phyloP scores from a whole-genome alignment of 53 echinoderm and acorn worm species.

The Henricia sp. region DNA sequence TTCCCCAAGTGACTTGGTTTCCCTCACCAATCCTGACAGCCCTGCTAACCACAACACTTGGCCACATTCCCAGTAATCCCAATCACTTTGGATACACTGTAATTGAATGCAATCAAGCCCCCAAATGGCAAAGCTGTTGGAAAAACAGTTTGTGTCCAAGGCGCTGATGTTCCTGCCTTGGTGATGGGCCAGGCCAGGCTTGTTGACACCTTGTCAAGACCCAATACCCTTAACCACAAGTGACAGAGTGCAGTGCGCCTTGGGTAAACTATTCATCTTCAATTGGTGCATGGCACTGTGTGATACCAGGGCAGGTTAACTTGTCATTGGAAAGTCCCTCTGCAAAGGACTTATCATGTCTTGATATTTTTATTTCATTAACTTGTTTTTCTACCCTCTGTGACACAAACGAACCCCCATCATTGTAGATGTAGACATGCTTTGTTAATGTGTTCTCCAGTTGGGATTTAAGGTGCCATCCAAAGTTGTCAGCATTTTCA shows the following conservation, averaged over 20 bases:
- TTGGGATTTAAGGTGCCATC: too few species aligned
- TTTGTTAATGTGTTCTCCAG: too few species aligned
- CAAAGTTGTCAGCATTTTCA: too few species aligned
- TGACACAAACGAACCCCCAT: too few species aligned
- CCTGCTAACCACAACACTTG: too few species aligned
- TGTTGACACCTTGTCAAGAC: constrained; percentile 39
- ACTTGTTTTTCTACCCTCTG: too few species aligned
- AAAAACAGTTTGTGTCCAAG: constrained; percentile 23
- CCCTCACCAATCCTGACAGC: not conserved
- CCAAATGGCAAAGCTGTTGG: constrained; percentile 2
- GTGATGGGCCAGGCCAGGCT: constrained; percentile 19
- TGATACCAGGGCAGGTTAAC: constrained; percentile 16
- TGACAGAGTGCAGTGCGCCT: constrained; percentile 44
- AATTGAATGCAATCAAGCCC: constrained; percentile 21
- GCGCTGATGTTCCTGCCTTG: not conserved
- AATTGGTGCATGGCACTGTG: constrained; percentile 12
- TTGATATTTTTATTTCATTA: too few species aligned
- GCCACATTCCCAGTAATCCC: not conserved
- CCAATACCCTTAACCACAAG: not conserved
- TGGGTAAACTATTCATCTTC: constrained; percentile 39
- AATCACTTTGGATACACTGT: constrained; percentile 31
- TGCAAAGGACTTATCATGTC: not conserved
- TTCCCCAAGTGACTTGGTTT: not conserved
- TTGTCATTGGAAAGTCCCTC: not conserved
- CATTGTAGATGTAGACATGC: too few species aligned